Conservation (phyloP, 2,113 vertebrate genomes). For the Thalassarche chlororhynchos region DNA sequence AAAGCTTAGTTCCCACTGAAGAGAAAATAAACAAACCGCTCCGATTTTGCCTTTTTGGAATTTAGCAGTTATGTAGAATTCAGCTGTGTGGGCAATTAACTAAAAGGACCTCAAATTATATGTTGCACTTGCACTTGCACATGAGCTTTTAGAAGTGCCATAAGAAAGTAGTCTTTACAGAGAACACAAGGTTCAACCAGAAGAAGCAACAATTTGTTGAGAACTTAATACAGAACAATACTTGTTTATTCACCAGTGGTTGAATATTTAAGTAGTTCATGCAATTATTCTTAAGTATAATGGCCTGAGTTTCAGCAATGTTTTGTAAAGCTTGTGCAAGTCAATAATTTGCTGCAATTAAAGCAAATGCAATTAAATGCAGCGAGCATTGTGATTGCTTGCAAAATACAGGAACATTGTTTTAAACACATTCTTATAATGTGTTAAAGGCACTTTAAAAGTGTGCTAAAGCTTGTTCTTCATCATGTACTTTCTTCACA, state of each 20-base stretch:
- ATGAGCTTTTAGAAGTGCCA: not conserved
- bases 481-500: not conserved
- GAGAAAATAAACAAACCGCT: constrained; percentile 38
- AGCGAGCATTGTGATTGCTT: not conserved
- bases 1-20: not conserved
- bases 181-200: not conserved
- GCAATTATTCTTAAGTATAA: not conserved
- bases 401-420: not conserved
- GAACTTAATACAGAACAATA: not conserved
- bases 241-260: not conserved
- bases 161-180: not conserved
- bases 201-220: not conserved
- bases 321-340: not conserved
- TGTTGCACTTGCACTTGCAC: not conserved
- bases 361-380: not conserved
- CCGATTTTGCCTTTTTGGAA: not conserved
- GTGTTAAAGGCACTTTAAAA: not conserved
- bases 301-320: not conserved
- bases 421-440: not conserved
- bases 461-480: not conserved
- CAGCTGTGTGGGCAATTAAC: not conserved
- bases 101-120: not conserved
- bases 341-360: not conserved
- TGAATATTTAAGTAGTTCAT: not conserved
- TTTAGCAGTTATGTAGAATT: not conserved